phyloP scores from a whole-genome alignment of 2,888 invertebrate species.

The Idaea straminata region DNA sequence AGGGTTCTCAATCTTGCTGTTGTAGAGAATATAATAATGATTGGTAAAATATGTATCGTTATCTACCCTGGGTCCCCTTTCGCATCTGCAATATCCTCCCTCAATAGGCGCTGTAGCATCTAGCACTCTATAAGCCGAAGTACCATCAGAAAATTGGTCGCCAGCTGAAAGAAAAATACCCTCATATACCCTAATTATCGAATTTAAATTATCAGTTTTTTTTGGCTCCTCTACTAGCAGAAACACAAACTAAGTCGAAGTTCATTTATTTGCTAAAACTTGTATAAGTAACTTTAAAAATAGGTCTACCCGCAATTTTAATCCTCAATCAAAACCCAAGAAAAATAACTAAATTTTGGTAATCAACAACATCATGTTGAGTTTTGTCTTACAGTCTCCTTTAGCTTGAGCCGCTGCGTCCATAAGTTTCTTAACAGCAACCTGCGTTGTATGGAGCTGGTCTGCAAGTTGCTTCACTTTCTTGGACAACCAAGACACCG shows the following conservation, averaged over 20 bases:
- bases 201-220: no score
- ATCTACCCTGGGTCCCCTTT: conserved; percentile 83
- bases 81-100: conserved; percentile 82
- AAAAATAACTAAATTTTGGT: conserved; percentile 7
- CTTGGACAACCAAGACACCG: conserved; percentile 79
- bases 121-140: conserved; percentile 75
- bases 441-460: conserved; percentile 73
- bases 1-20: neutral
- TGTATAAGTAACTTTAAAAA: no score
- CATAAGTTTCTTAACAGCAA: conserved; percentile 65
- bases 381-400: conserved; percentile 41
- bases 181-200: neutral
- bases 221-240: no score
- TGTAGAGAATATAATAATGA: no score
- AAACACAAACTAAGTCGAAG: no score
- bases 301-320: no score
- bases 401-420: conserved; percentile 52
- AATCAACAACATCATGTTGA: neutral
- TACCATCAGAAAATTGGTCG: conserved; percentile 64
- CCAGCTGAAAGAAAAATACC: conserved; percentile 39
- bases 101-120: conserved; percentile 81
- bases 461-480: conserved; percentile 78
- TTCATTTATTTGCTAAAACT: no score
- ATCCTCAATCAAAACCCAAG: neutral
- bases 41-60: neutral